Percentiles rank a stretch among this genome's conserved stretches.
These are phyloP conservation scores for Aptenodytes forsteri DNA, from an alignment of 2,113 vertebrate genomes.

Conservation along the genomic window DNA sequence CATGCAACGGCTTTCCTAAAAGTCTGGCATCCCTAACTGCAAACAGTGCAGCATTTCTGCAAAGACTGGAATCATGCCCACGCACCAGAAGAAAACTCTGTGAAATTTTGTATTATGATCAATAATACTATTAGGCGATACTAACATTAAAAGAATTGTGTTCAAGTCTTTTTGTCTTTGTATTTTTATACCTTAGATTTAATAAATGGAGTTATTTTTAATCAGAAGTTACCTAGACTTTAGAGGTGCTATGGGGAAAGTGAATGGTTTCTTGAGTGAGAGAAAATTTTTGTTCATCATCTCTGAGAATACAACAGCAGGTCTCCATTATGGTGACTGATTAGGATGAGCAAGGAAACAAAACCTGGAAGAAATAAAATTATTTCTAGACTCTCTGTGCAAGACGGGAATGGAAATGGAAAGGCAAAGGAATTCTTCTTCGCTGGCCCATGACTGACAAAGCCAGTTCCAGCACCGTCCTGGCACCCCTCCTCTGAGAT, in stretches of 20 bases:
- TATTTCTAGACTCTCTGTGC: background rate
- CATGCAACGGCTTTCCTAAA: background rate
- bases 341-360: background rate
- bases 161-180: background rate
- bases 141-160: background rate
- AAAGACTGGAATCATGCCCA: background rate
- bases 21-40: background rate
- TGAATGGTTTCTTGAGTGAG: background rate
- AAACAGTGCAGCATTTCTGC: background rate
- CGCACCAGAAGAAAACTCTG: background rate
- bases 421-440: background rate
- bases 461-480: background rate
- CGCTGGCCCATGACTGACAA: background rate
- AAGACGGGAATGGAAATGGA: background rate
- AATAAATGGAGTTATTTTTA: background rate
- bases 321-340: background rate
- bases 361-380: background rate
- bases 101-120: background rate
- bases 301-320: background rate
- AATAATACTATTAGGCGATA: background rate
- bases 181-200: background rate
- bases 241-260: background rate
- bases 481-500: background rate
- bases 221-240: background rate
- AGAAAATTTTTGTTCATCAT: background rate